Evolutionary conservation across 2,797 vertebrate genomes (phyloP), one percentile per base, ranked within the genome.

Genomic region (Labroides dimidiatus): DNA sequence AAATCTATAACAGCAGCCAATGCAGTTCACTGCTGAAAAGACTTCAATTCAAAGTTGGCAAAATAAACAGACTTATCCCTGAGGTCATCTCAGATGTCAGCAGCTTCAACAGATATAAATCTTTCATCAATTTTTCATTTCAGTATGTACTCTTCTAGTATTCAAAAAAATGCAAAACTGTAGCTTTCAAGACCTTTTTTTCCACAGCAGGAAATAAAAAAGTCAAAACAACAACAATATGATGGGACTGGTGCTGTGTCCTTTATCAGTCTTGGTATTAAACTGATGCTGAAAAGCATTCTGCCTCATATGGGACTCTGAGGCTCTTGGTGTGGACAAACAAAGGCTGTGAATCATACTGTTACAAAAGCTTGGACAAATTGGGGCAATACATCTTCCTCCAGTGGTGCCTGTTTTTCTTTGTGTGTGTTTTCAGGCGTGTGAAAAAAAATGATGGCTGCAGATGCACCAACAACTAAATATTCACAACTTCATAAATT

Each of bases 41-140:
- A 82, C 64, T 69, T 78, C 69, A 59, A 62, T 63, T 75, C 42
- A 55, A 44, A 62, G 52, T 54, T 57, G 5, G 16, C 24, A 13
- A 43, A 77, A 71, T 69, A 63, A 61, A 72, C 21, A 49, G 27
- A 20, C 75, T 80, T 80, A 89, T 91, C 84, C 27, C 33, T 9
- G 58, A 84, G 82, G 84, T 68, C 77, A 90, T 86, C 78, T 0
- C 44, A 20, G 30, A 81, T 67, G 85, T 87, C 87, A 83, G 72
- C 50, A 74, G 70, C 69, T 62, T 78, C 52, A 33, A 37, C 2
- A 59, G 87, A 91, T 85, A 74, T 36, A 72, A 74, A 87, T 86
- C 77, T 86, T 85, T 84, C 69, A 87, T 88, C 84, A 89, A 86
- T 77, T 61, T 85, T 86, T 82, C 49, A 57, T 85, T 82, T 78